Base-by-base conservation (phyloP, 1,140 invertebrate genomes). In the Himalopsyche phryganea region DNA sequence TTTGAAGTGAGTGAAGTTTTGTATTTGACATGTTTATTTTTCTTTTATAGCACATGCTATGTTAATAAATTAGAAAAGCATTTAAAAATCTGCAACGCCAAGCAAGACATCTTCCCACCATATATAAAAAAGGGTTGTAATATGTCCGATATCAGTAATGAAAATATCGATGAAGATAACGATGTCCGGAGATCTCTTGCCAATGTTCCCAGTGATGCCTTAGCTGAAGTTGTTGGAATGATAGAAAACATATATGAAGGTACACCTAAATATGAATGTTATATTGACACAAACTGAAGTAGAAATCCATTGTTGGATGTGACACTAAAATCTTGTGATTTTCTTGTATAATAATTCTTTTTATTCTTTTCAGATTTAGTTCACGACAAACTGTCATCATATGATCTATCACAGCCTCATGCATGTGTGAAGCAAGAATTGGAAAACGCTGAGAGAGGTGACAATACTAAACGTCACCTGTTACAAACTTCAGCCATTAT, bases 71-170 rank as follows among this genome's bases (percentile, higher is more conserved):
- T 92, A 48, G 62, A 80, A 20, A 86, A 86, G 65, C 90, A 92
- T 72, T 70, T 92, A 40, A 82, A 82, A 66, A 87, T 90, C 52
- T 92, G 90, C 67, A 92, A 91, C 76, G 85, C 85, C 1, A 75
- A 80, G 50, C 70, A 77, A 35, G 71, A 72, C 36, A 74, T 77
- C 28, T 65, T 63, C 15, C 74, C 76, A 36, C 70, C 81, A 9
- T 90, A 86, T 63, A 84, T 90, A 18, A 65, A 79, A 0, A 80
- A 81, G 55, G 80, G 82, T 59, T 74, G 86, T 0, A 90, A 91
- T 74, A 66, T 66, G 5, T 63, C 77, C 10, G 73, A 74, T 5
- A 65, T 71, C 1, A 28, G 3, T 28, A 28, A 28, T 28, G 9
- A 5, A 3, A 14, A 47, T 1, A 68, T 66, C 6, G 35, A 32